Evolutionary conservation across 2,113 vertebrate species (phyloP).

Genomic region (Podilymbus podiceps): DNA sequence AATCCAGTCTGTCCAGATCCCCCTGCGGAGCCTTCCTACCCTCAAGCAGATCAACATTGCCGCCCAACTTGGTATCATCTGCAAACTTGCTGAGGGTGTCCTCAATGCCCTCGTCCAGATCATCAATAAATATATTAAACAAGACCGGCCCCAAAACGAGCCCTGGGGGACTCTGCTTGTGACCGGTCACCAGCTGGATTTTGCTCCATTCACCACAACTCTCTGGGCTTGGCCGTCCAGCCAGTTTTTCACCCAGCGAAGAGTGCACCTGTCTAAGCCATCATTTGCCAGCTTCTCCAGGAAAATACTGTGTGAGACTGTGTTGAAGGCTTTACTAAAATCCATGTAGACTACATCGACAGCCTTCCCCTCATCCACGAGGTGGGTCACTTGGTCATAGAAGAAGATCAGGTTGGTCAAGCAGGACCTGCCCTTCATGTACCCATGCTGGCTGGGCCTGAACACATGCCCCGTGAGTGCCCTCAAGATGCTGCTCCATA

Average conservation of each 20-base stretch:
- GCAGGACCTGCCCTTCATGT: too few species aligned
- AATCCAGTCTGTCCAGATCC: neutral
- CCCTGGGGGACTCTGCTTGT: neutral
- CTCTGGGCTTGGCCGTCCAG: too few species aligned
- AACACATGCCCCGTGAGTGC: neutral
- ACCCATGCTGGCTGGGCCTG: too few species aligned
- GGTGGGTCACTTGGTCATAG: neutral
- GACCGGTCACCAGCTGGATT: fast-evolving
- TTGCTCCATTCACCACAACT: too few species aligned
- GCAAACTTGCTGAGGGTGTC: neutral
- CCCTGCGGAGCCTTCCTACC: neutral
- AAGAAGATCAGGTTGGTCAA: neutral
- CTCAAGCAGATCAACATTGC: neutral
- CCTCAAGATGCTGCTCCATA: too few species aligned
- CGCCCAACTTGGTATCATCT: fast-evolving
- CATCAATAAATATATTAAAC: neutral
- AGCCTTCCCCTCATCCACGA: neutral
- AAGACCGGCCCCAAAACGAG: neutral
- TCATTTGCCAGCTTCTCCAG: too few species aligned
- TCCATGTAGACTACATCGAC: neutral
- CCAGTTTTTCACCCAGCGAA: too few species aligned
- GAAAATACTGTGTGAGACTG: too few species aligned
- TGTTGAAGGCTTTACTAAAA: neutral
- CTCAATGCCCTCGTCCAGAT: fast-evolving
- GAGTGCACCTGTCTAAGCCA: too few species aligned